Percentiles rank a stretch among this genome's conserved stretches.
Evolutionary conservation across 1,140 invertebrate species (phyloP).

Genomic region (Vanessa tameamea): DNA sequence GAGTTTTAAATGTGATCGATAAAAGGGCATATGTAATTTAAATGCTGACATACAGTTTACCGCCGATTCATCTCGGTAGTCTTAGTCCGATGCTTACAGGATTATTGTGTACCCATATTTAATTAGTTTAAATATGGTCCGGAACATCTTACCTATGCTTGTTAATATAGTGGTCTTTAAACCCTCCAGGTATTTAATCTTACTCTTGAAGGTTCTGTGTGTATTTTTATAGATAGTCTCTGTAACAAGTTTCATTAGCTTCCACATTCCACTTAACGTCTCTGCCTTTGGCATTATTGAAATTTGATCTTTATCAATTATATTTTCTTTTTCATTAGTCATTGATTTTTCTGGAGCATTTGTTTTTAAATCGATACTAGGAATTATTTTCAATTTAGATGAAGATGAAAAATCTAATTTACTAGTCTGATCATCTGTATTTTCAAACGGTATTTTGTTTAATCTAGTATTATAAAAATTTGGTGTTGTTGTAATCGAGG

Average conservation of each 20-base stretch:
- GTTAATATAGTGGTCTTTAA: constrained; percentile 81
- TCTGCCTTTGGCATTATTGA: constrained; percentile 38
- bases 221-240: constrained; percentile 80
- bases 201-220: constrained; percentile 78
- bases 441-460: not conserved
- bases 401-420: not conserved
- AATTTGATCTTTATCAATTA: not conserved
- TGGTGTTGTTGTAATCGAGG: not conserved
- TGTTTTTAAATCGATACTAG: not conserved
- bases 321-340: not conserved
- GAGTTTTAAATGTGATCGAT: too few species aligned
- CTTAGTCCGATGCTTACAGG: too few species aligned
- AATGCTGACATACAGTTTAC: too few species aligned
- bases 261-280: constrained; percentile 61
- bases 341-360: not conserved
- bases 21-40: too few species aligned
- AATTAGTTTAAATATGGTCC: not conserved
- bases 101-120: not conserved
- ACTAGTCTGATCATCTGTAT: not conserved
- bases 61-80: too few species aligned
- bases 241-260: constrained; percentile 79
- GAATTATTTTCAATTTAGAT: not conserved
- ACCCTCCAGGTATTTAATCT: constrained; percentile 81
- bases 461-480: not conserved
- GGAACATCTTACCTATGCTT: constrained; percentile 79